Percentiles rank a stretch among this genome's conserved stretches.
phyloP scores from a whole-genome alignment of 2,113 vertebrate genomes.

The human region GRCh38 chr13:81838501-81839000 shows the following conservation, averaged over 20 bases:
- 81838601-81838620: too few species aligned
- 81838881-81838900: not conserved
- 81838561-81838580: too few species aligned
- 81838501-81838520: too few species aligned
- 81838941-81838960: not conserved
- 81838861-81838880: not conserved
- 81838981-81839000: too few species aligned
- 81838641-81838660: too few species aligned
- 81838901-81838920: not conserved
- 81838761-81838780: not conserved
- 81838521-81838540: too few species aligned
- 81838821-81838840: not conserved
- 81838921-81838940: not conserved
- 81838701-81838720: not conserved
- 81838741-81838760: not conserved
- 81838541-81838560: too few species aligned
- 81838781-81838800: not conserved
- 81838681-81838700: not conserved
- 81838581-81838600: too few species aligned
- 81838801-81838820: not conserved
- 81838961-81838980: too few species aligned
- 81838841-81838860: not conserved
- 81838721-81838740: not conserved
- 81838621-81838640: too few species aligned
- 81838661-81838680: too few species aligned